phyloP scores from a whole-genome alignment of 2,797 vertebrate species.

The Leptoclinus maculatus region DNA sequence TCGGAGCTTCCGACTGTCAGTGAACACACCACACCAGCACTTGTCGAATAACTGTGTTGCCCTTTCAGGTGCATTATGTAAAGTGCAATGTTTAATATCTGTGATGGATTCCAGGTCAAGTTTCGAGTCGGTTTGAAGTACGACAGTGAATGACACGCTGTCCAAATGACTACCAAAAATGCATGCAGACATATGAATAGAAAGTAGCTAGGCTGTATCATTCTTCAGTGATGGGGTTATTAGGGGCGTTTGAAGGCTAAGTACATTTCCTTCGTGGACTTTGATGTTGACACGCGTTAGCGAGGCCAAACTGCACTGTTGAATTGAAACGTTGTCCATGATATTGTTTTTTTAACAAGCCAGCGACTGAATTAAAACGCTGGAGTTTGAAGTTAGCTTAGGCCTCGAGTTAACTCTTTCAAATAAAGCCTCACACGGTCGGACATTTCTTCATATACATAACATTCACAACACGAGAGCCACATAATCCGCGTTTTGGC shows the following conservation, averaged over 20 bases:
- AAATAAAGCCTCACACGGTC: neutral
- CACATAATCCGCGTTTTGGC: slow-evolving; percentile 22
- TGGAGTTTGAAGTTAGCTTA: slow-evolving; percentile 16
- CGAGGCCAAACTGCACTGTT: neutral
- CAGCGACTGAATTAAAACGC: neutral
- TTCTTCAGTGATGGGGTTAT: neutral
- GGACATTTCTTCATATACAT: slow-evolving; percentile 34
- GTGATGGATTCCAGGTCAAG: neutral
- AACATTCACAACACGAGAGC: neutral
- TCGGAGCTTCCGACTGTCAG: neutral
- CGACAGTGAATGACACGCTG: neutral
- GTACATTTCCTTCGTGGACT: too few relatives aligned
- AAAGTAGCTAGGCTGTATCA: neutral
- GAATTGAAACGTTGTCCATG: slow-evolving; percentile 5
- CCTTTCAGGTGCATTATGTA: neutral
- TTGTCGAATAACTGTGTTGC: neutral
- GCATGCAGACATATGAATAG: neutral
- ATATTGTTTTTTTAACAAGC: neutral
- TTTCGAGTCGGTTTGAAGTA: neutral
- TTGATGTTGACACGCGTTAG: neutral
- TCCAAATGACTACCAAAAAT: neutral
- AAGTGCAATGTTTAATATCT: neutral
- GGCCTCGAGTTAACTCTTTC: slow-evolving; percentile 43
- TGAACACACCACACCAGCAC: slow-evolving; percentile 27
- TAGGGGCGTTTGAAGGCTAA: neutral